phyloP scores from a whole-genome alignment of 2,888 invertebrate species.

The Metacarcinus magister region DNA sequence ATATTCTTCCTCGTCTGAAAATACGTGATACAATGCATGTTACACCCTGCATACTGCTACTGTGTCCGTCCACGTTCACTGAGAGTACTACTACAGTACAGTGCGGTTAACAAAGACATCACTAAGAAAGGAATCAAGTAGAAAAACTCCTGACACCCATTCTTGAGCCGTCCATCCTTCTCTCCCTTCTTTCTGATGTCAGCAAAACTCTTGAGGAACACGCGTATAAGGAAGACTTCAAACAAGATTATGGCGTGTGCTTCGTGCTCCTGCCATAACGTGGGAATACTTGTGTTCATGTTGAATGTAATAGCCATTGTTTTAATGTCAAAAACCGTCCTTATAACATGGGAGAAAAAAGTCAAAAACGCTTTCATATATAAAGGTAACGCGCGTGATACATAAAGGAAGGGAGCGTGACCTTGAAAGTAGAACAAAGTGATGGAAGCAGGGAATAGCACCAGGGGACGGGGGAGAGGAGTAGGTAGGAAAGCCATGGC shows the following conservation, averaged over 20 bases:
- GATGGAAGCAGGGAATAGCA: no score
- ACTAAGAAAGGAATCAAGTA: neutral
- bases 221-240: neutral
- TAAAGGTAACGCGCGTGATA: neutral
- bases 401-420: neutral
- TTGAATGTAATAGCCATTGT: no score
- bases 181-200: neutral
- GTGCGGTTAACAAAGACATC: neutral
- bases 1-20: no score
- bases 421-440: no score
- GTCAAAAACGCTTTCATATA: neutral
- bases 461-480: no score
- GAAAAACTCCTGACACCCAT: neutral
- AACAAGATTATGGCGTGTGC: neutral
- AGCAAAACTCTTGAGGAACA: neutral
- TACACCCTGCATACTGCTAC: neutral
- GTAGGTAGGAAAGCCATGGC: no score
- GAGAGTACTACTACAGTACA: neutral
- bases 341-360: neutral
- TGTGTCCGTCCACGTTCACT: neutral
- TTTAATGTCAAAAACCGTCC: no score
- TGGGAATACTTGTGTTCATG: no score
- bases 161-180: neutral
- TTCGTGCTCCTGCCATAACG: no score
- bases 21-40: no score